These are phyloP conservation scores for Momotus momota DNA, from an alignment of 2,797 vertebrate species.

Conservation along the genomic window DNA sequence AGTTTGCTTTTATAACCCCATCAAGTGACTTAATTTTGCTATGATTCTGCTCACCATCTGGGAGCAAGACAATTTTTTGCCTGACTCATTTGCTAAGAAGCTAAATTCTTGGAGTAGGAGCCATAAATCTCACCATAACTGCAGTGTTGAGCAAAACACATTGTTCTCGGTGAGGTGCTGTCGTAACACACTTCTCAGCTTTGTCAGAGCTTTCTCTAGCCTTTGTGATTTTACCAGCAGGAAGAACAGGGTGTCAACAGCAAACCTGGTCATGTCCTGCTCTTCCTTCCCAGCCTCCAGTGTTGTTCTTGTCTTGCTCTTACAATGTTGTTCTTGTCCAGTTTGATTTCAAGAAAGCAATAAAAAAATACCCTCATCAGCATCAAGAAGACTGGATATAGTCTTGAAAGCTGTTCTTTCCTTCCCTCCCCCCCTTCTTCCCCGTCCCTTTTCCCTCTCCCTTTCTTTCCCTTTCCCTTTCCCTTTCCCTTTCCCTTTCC, in stretches of 20 bases:
- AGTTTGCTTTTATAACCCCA: background rate
- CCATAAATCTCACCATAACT: background rate
- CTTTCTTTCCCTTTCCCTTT: too few species aligned
- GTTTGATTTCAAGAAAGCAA: background rate
- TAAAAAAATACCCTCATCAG: too few species aligned
- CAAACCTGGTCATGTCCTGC: background rate
- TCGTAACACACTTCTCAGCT: background rate
- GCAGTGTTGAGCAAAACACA: background rate
- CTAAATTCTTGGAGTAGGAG: background rate
- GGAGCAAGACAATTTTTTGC: background rate
- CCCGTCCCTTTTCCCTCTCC: accelerated
- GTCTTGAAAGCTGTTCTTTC: background rate
- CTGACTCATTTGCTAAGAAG: background rate
- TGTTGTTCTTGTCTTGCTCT: too few species aligned
- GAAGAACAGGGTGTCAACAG: background rate
- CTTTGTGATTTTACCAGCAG: background rate
- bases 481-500: background rate
- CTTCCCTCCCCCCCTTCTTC: too few species aligned
- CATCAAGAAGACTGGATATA: too few species aligned
- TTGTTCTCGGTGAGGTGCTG: background rate
- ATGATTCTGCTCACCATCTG: background rate
- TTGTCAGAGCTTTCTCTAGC: background rate
- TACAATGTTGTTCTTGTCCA: background rate
- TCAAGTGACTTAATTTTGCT: background rate
- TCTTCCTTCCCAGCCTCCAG: background rate